phyloP scores from a whole-genome alignment of 2,113 vertebrate species.

The Edolisoma coerulescens region DNA sequence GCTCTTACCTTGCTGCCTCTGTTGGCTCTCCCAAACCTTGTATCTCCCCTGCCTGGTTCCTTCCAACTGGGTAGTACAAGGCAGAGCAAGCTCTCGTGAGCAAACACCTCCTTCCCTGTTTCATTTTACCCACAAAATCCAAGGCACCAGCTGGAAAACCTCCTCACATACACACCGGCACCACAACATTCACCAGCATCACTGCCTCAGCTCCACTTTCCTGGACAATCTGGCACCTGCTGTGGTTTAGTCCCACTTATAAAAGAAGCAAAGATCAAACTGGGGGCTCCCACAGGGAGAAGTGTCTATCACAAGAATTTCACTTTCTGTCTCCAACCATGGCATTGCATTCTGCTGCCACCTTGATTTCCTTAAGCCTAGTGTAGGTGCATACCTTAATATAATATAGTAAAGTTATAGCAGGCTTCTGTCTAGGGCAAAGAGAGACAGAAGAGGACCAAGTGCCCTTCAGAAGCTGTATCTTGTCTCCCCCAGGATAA shows the following conservation, averaged over 20 bases:
- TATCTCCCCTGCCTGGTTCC: background rate
- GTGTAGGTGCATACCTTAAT: background rate
- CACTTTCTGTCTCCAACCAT: background rate
- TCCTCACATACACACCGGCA: background rate
- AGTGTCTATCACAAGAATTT: background rate
- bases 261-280: background rate
- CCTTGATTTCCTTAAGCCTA: background rate
- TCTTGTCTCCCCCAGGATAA: slow-evolving; percentile 43
- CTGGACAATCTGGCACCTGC: background rate
- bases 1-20: rapidly evolving
- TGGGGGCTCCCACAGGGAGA: background rate
- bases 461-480: slow-evolving; percentile 28
- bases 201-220: background rate
- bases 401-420: background rate
- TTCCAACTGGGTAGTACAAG: background rate
- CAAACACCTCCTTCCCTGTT: background rate
- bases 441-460: background rate
- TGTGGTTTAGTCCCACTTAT: background rate
- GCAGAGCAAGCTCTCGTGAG: background rate
- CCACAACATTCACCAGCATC: background rate
- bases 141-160: slow-evolving; percentile 6
- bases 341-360: background rate
- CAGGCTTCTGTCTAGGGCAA: background rate
- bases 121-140: background rate
- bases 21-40: background rate